A percentile compares a stretch with the other conserved stretches of the same genome.
These are phyloP conservation scores for Leptarthrus brevirostris DNA, from an alignment of 2,888 invertebrate genomes.

Conservation along the genomic window DNA sequence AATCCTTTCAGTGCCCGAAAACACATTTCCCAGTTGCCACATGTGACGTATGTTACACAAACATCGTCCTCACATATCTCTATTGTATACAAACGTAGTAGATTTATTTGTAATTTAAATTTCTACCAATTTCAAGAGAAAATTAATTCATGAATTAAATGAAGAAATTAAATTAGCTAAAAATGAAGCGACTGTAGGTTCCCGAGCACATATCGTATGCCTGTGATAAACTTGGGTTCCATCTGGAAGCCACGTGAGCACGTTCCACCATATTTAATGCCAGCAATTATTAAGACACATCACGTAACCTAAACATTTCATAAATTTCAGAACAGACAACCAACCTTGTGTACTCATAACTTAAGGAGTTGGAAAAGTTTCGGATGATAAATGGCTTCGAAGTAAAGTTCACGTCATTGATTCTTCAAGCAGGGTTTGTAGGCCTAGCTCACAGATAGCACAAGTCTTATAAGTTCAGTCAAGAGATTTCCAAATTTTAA, in stretches of 20 bases:
- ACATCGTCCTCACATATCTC: neutral
- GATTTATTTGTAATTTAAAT: constrained; percentile 39
- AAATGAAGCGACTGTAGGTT: neutral
- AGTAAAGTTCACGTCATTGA: constrained; percentile 47
- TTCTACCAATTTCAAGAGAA: constrained; percentile 1
- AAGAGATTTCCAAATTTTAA: constrained; percentile 45
- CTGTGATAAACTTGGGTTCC: neutral
- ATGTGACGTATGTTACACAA: neutral
- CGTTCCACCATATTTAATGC: constrained; percentile 51
- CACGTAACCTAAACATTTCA: constrained; percentile 53
- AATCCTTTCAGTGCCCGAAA: neutral
- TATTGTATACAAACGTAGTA: too few species aligned
- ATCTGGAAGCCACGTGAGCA: neutral
- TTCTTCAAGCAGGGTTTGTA: constrained; percentile 25
- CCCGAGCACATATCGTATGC: neutral
- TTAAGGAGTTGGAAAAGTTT: constrained; percentile 44
- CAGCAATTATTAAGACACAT: constrained; percentile 54
- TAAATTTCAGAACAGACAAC: constrained; percentile 48
- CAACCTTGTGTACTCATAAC: constrained; percentile 19
- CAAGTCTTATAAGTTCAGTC: constrained; percentile 11
- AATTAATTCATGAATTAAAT: constrained; percentile 1
- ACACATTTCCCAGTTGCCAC: neutral
- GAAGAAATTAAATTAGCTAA: constrained; percentile 27
- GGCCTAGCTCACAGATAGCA: constrained; percentile 22
- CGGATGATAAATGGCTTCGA: constrained; percentile 40